Evolutionary conservation across 2,797 vertebrate species (phyloP).

Genomic region (Petrocephalus sullivani): DNA sequence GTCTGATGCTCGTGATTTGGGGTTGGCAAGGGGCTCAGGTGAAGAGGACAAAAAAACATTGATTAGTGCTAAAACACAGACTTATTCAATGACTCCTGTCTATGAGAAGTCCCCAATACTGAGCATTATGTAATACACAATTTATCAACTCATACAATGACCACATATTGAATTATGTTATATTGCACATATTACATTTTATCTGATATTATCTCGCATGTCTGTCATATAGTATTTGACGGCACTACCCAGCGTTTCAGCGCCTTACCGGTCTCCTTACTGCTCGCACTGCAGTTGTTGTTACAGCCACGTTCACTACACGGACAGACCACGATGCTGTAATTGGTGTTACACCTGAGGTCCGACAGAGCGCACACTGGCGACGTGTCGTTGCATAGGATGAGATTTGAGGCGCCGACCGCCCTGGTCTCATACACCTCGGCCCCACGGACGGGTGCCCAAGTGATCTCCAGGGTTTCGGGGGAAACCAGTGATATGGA

Average conservation of each 20-base stretch:
- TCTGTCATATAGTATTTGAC: neutral
- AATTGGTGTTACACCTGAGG: slow-evolving; percentile 70
- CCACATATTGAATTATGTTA: neutral
- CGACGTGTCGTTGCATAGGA: slow-evolving; percentile 76
- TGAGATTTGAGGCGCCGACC: slow-evolving; percentile 31
- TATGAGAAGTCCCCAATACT: neutral
- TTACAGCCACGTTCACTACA: slow-evolving; percentile 79
- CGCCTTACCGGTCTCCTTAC: slow-evolving; percentile 69
- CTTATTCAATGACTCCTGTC: neutral
- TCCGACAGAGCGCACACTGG: slow-evolving; percentile 75
- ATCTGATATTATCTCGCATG: neutral
- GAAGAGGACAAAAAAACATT: slow-evolving; percentile 4
- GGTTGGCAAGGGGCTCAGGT: slow-evolving; percentile 81
- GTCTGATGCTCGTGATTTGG: slow-evolving; percentile 59
- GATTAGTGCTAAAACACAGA: neutral
- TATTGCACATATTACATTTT: neutral
- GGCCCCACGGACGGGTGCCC: slow-evolving; percentile 73
- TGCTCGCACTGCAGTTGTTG: slow-evolving; percentile 56
- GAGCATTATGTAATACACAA: neutral
- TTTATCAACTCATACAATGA: neutral
- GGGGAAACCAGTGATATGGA: slow-evolving; percentile 57
- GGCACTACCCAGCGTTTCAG: neutral
- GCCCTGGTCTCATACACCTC: slow-evolving; percentile 77
- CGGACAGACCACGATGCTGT: slow-evolving; percentile 70
- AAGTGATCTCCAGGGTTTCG: slow-evolving; percentile 72